phyloP scores from a whole-genome alignment of 2,113 vertebrate genomes.

The Brachionichthys hirsutus region DNA sequence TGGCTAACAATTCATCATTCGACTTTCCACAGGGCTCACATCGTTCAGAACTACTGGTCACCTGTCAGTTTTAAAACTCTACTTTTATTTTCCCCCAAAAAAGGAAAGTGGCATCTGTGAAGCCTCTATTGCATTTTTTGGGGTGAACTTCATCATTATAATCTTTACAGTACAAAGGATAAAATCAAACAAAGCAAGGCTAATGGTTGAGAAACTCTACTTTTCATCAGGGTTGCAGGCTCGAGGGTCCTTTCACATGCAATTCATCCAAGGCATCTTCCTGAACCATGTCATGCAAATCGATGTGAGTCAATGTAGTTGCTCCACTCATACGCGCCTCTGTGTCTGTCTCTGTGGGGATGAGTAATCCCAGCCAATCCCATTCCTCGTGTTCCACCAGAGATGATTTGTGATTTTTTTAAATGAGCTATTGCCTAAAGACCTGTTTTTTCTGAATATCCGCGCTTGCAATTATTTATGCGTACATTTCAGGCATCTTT shows the following conservation, averaged over 20 bases:
- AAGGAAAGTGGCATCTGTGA: not conserved
- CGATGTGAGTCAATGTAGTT: constrained; percentile 43
- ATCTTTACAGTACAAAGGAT: not conserved
- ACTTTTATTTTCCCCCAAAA: constrained; percentile 2
- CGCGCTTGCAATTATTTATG: constrained; percentile 31
- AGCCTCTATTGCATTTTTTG: not conserved
- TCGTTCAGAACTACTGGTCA: constrained; percentile 5
- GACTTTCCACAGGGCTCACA: constrained; percentile 5
- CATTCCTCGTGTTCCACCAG: constrained; percentile 54
- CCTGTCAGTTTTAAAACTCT: constrained; percentile 22
- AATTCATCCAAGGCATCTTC: constrained; percentile 6
- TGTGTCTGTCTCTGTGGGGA: constrained; percentile 43
- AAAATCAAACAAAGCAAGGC: not conserved
- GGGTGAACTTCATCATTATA: too few relatives aligned
- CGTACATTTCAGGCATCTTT: constrained; percentile 24
- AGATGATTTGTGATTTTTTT: constrained; percentile 51
- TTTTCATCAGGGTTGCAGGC: constrained; percentile 8
- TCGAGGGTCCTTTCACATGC: not conserved
- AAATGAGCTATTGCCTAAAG: constrained; percentile 21
- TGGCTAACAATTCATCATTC: constrained; percentile 14
- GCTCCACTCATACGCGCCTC: constrained; percentile 24
- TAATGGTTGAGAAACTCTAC: not conserved
- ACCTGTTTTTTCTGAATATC: constrained; percentile 16
- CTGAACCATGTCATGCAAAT: constrained; percentile 2
- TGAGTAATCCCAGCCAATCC: constrained; percentile 58